These are phyloP conservation scores for Seira ritae DNA, from an alignment of 2,888 invertebrate species.

Conservation along the genomic window DNA sequence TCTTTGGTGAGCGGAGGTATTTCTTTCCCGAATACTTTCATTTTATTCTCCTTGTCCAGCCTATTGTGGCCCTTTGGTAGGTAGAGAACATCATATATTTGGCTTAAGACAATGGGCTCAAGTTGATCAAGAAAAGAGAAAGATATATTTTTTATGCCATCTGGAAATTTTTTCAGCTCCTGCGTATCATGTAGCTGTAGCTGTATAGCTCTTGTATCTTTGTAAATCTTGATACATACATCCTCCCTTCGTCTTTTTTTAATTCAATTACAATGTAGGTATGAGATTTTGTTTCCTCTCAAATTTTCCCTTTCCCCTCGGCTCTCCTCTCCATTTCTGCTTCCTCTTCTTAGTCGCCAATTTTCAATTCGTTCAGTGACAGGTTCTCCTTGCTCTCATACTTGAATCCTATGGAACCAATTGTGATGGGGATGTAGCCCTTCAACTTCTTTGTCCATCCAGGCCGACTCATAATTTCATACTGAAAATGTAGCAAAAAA, in stretches of 20 bases:
- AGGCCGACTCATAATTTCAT: conserved; percentile 46
- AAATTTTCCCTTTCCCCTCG: too few species aligned
- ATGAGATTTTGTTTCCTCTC: too few species aligned
- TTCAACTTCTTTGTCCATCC: conserved; percentile 55
- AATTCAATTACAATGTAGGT: too few species aligned
- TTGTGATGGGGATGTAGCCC: conserved; percentile 56
- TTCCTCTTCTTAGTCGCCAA: neutral
- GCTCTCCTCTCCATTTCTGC: too few species aligned
- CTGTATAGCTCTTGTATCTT: too few species aligned
- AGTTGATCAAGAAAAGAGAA: too few species aligned
- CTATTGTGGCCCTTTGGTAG: conserved; percentile 38
- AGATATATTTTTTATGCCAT: too few species aligned
- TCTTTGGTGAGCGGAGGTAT: conserved; percentile 37
- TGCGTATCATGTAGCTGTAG: too few species aligned
- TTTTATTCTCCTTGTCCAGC: conserved; percentile 58
- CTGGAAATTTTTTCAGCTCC: too few species aligned
- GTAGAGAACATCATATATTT: conserved; percentile 9
- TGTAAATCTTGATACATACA: too few species aligned
- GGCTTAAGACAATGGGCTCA: too few species aligned
- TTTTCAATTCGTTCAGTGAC: neutral
- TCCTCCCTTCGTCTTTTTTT: too few species aligned
- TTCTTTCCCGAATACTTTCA: conserved; percentile 38
- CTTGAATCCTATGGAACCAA: conserved; percentile 55
- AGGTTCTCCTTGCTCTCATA: neutral
- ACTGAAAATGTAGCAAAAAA: conserved; percentile 38